Evolutionary conservation across 1,140 invertebrate genomes (phyloP), one percentile per base, ranked within the genome.

Genomic region (Atta colombica): DNA sequence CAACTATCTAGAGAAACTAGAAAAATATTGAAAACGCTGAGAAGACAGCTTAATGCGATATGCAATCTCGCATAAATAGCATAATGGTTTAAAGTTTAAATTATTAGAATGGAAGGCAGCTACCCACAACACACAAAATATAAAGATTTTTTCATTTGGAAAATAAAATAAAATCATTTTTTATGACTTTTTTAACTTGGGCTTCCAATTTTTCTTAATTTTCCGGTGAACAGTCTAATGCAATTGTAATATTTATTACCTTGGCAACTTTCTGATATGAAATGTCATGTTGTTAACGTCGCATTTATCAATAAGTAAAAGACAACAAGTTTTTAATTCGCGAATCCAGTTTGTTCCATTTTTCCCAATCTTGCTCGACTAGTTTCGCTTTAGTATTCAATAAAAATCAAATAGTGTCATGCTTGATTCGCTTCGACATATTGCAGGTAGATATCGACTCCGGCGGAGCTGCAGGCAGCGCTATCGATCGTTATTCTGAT

Each of bases 401-500:
- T 81, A 81, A 69, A 69, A 69, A 49, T 66, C 75, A 51, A 14
- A 77, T 25, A 7, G 68, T 2, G 53, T 35, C 21, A 68, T 18
- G 55, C 51, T 60, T 58, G 63, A 58, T 39, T 55, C 51, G 65
- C 16, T 21, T 25, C 55, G 39, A 51, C 25, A 61, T 61, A 84
- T 84, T 18, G 55, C 55, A 31, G 80, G 18, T n/a, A 49, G 69
- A 84, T 84, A 84, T 75, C 80, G 68, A 72, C 55, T 61, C 14
- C n/a, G 45, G 12, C n/a, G 63, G 49, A 66, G 69, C 69, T 74
- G 80, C 80, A 55, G 80, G 80, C 25, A n/a, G 39, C 39, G n/a
- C 21, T 49, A 74, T 74, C 80, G 80, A 84, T 84, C 80, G 69
- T 75, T 63, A 75, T 63, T 84, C 80, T 84, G 80, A 84, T 84